A percentile compares a stretch with the other conserved stretches of the same genome.
phyloP scores from a whole-genome alignment of 2,797 vertebrate genomes.

The Heteromormyrus szaboi region DNA sequence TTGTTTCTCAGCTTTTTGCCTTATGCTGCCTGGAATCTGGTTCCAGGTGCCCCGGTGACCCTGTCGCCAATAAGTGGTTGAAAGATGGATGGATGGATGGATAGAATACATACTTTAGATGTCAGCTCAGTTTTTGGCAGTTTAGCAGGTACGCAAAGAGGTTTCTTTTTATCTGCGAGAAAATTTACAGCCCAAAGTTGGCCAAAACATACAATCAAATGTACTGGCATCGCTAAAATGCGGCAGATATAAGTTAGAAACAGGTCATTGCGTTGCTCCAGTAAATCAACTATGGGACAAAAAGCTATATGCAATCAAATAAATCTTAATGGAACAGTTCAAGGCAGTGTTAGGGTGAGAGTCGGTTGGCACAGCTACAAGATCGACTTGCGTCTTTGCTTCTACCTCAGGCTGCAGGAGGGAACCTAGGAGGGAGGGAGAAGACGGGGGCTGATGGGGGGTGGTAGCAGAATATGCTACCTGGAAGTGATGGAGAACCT shows the following conservation, averaged over 20 bases:
- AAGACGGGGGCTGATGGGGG: background rate
- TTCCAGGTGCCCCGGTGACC: background rate
- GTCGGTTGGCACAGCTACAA: background rate
- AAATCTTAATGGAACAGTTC: background rate
- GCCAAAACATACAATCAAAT: constrained; percentile 4
- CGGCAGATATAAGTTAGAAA: background rate
- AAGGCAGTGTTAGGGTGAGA: background rate
- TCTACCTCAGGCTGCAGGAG: constrained; percentile 4
- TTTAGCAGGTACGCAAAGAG: background rate
- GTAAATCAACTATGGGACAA: background rate
- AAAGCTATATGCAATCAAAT: background rate
- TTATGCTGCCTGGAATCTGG: background rate
- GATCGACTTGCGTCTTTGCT: background rate
- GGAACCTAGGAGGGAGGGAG: background rate
- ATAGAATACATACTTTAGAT: background rate
- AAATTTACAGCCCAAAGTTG: background rate
- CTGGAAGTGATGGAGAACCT: constrained; percentile 25
- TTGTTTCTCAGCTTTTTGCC: background rate
- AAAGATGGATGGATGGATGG: background rate
- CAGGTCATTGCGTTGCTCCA: background rate
- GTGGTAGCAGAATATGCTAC: constrained; percentile 17
- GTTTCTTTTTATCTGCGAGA: background rate
- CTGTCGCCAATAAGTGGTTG: background rate
- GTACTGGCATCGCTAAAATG: background rate
- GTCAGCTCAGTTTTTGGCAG: background rate